Percentiles rank a stretch among this genome's conserved stretches.
phyloP scores from a whole-genome alignment of 2,888 invertebrate genomes.

The Pantelozetes paolii region DNA sequence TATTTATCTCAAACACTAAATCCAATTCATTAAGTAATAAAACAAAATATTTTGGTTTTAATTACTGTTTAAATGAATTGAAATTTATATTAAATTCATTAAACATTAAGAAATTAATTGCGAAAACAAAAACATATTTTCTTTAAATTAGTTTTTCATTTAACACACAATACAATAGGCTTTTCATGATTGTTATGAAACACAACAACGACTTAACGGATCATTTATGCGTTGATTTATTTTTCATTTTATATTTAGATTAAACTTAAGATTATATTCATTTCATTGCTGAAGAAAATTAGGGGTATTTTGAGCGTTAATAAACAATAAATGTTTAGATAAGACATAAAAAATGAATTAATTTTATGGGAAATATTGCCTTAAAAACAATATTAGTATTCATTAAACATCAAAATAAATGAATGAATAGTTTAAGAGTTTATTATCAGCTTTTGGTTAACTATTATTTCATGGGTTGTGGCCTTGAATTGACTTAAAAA shows the following conservation, averaged over 20 bases:
- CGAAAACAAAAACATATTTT: neutral
- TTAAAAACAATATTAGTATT: no score
- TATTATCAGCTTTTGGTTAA: conserved; percentile 32
- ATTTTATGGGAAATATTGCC: no score
- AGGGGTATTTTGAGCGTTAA: conserved; percentile 24
- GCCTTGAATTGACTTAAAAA: neutral
- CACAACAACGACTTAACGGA: neutral
- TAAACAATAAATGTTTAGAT: conserved; percentile 25
- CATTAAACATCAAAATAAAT: conserved; percentile 28
- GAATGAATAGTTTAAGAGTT: conserved; percentile 21
- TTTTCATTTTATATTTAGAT: neutral
- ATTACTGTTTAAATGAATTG: neutral
- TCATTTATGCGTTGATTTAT: conserved; percentile 25
- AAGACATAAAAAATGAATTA: neutral
- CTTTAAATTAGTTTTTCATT: neutral
- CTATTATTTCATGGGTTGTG: conserved; percentile 22
- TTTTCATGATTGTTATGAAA: neutral
- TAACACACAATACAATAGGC: neutral
- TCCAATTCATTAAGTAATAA: no score
- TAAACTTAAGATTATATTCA: neutral
- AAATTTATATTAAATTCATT: neutral
- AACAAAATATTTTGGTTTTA: neutral
- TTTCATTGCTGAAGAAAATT: conserved; percentile 14
- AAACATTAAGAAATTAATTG: neutral
- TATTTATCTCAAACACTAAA: neutral